phyloP scores from a whole-genome alignment of 2,888 invertebrate genomes.

The Ichneumoninae sp. region DNA sequence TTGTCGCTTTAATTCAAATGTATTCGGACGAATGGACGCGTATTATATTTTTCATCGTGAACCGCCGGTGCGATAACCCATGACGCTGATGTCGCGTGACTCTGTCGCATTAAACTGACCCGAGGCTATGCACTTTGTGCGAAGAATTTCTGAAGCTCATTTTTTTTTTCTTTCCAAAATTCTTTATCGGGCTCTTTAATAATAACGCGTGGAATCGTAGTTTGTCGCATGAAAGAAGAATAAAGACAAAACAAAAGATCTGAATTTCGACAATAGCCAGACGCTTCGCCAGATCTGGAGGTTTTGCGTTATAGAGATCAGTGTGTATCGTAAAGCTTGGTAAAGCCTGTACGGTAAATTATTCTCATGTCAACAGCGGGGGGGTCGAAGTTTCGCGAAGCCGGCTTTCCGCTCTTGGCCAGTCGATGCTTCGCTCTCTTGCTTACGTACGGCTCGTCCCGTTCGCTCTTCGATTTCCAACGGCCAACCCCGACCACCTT shows the following conservation, averaged over 20 bases:
- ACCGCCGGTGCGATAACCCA: conserved; percentile 5
- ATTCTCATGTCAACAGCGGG: conserved; percentile 10
- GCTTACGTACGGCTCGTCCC: conserved; percentile 20
- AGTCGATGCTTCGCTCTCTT: background rate
- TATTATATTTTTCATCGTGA: background rate
- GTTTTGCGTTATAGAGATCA: background rate
- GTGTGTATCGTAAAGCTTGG: background rate
- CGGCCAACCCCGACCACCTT: conserved; percentile 21
- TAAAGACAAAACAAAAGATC: background rate
- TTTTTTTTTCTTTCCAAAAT: background rate
- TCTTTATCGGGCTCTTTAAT: background rate
- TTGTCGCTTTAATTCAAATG: conserved; percentile 51
- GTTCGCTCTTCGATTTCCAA: conserved; percentile 31
- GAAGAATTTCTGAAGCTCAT: background rate
- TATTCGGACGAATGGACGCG: background rate
- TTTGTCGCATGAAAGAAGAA: background rate
- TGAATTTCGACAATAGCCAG: background rate
- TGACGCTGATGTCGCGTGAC: background rate
- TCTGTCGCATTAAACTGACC: background rate
- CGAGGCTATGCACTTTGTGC: background rate
- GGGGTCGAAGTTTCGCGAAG: background rate
- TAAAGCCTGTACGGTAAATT: background rate
- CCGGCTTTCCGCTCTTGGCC: background rate
- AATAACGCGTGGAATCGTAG: background rate
- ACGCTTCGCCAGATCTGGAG: background rate